These are phyloP conservation scores for Chrysogorgia sp. DNA, from an alignment of 92 coral and sea anemone genomes.

Conservation along the genomic window DNA sequence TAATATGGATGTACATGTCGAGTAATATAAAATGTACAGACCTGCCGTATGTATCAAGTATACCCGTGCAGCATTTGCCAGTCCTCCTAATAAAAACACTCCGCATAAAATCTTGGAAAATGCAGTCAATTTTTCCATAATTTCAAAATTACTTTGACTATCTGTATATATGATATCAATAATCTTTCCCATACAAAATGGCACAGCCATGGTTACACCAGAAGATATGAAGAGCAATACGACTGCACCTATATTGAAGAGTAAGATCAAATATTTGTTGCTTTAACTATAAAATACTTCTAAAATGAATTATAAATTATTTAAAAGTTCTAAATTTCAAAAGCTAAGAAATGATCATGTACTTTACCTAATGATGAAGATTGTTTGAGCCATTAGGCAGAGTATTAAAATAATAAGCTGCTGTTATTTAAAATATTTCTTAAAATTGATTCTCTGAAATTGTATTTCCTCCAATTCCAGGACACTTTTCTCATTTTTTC, in stretches of 20 bases:
- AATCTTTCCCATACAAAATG: slow-evolving; percentile 95
- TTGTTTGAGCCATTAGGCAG: too few relatives aligned
- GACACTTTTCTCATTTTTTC: too few relatives aligned
- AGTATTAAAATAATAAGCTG: too few relatives aligned
- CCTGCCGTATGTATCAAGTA: slow-evolving; percentile 91
- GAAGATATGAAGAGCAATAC: slow-evolving; percentile 80
- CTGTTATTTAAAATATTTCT: too few relatives aligned
- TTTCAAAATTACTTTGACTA: slow-evolving; percentile 71
- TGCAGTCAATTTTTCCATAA: slow-evolving; percentile 73
- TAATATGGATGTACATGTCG: not conserved
- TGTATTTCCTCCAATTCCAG: too few relatives aligned
- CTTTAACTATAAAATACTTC: not conserved
- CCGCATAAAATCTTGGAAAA: slow-evolving; percentile 78
- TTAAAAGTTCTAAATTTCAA: not conserved
- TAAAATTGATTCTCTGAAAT: too few relatives aligned
- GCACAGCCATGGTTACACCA: slow-evolving; percentile 96
- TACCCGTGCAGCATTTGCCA: slow-evolving; percentile 91
- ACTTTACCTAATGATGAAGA: too few relatives aligned
- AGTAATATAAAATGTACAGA: not conserved
- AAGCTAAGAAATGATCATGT: too few relatives aligned
- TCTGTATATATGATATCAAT: slow-evolving; percentile 88
- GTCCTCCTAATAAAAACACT: slow-evolving; percentile 81
- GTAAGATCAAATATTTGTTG: not conserved
- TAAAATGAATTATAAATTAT: not conserved
- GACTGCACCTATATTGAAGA: slow-evolving; percentile 71